Base-by-base conservation (phyloP, 2,113 vertebrate genomes). In the Podarcis raffonei region DNA sequence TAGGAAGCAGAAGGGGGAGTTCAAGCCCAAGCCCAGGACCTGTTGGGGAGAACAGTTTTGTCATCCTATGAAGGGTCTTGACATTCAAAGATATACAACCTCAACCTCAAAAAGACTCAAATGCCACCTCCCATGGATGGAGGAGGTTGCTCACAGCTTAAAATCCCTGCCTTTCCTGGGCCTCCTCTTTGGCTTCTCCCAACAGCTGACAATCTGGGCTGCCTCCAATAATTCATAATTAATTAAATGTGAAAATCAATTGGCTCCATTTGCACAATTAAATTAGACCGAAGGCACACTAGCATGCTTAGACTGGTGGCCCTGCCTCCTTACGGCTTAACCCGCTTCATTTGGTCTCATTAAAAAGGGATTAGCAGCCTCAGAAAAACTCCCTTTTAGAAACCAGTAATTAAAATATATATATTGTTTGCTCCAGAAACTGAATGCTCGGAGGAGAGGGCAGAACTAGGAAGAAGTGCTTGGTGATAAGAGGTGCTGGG, bases 151-250 rank as follows among this genome's bases (percentile, higher is more conserved):
- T 74, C 23, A 48, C 68, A 25, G 12, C 20, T 76, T 27, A 85
- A 77, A 75, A 76, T 74, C 27, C 37, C 4, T 32, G 22, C 5
- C 85, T 92, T 92, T 66, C 20, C n/a, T 83, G 30, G 77, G 80
- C 59, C 80, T 89, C n/a, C 22, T 35, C 23, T 81, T 71, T 84
- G 25, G 72, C 72, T 93, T 94, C 90, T 86, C 35, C 89, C 37
- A 90, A 53, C 71, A 90, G 8, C 89, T 85, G 32, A 87, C 86
- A 42, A 84, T 89, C 82, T 74, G 12, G 81, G 78, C 90, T 86
- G 78, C 89, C 90, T 93, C 85, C 87, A 91, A 57, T 91, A 91
- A 90, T 92, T 95, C 89, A 72, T 92, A 94, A 86, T 89, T 88
- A 85, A 84, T 66, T 83, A 75, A 88, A 91, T 80, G 32, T 62